A percentile compares a stretch with the other conserved stretches of the same genome.
phyloP scores from a whole-genome alignment of 2,888 invertebrate genomes.

The Agonopterix heracliana region DNA sequence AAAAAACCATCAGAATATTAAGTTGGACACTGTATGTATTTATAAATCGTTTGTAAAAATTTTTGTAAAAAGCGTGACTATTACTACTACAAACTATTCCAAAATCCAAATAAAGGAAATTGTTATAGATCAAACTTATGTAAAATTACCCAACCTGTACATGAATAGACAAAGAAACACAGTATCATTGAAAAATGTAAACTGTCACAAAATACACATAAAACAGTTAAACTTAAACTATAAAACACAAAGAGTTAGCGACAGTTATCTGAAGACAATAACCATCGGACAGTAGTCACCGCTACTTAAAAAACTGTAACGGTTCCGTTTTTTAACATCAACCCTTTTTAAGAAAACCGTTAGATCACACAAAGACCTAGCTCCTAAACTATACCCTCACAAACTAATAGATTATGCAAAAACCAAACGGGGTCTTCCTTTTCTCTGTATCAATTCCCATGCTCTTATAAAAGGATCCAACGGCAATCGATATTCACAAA shows the following conservation, averaged over 20 bases:
- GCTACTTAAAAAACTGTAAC: conserved; percentile 48
- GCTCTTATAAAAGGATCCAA: conserved; percentile 58
- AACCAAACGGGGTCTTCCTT: conserved; percentile 64
- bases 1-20: no score
- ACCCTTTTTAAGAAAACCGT: conserved; percentile 64
- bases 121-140: no score
- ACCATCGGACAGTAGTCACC: conserved; percentile 49
- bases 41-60: no score
- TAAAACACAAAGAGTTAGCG: conserved; percentile 14
- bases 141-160: no score
- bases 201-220: conserved; percentile 20
- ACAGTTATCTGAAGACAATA: conserved; percentile 24
- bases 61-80: no score
- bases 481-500: conserved; percentile 74
- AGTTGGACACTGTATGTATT: no score
- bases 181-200: not conserved
- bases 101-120: no score
- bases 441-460: conserved; percentile 71
- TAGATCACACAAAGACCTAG: conserved; percentile 46
- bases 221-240: conserved; percentile 34
- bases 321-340: conserved; percentile 58
- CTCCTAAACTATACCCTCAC: conserved; percentile 22
- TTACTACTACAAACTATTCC: no score
- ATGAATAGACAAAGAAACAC: no score
- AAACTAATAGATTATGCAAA: conserved; percentile 73